Percentiles rank a stretch among this genome's conserved stretches.
Conservation (phyloP, 2,888 invertebrate genomes). For the Anarsia innoxiella region DNA sequence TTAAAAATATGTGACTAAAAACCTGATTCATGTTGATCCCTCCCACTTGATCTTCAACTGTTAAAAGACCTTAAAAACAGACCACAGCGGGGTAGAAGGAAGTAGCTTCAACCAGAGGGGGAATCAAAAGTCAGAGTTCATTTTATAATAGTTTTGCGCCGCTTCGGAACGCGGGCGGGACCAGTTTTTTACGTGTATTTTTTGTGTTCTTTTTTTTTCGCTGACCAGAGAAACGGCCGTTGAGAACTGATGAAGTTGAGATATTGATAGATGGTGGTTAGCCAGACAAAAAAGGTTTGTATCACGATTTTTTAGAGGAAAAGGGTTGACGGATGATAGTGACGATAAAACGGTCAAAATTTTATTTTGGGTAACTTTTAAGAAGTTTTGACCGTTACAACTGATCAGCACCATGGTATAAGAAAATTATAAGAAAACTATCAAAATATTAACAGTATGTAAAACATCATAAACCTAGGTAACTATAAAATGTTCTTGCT, state of each 20-base stretch:
- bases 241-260: conserved; percentile 12
- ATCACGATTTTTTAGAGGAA: conserved; percentile 8
- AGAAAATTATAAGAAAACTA: no score
- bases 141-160: conserved; percentile 13
- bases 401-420: no score
- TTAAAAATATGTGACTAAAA: conserved; percentile 33
- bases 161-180: conserved; percentile 12
- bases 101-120: no score
- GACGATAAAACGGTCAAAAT: conserved; percentile 6
- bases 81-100: no score
- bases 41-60: no score
- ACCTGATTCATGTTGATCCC: background rate
- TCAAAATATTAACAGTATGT: no score
- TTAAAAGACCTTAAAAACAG: no score
- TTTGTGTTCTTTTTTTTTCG: conserved; percentile 13
- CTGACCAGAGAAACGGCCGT: conserved; percentile 8
- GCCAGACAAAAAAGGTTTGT: conserved; percentile 8
- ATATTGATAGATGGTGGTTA: conserved; percentile 16
- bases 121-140: conserved; percentile 11
- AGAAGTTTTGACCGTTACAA: no score
- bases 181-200: conserved; percentile 12
- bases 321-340: conserved; percentile 11
- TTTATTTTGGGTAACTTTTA: conserved; percentile 1
- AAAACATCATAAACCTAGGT: no score
- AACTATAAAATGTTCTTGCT: no score